Conservation (phyloP, 2,113 vertebrate species). For the Corythoichthys haematopterus region DNA sequence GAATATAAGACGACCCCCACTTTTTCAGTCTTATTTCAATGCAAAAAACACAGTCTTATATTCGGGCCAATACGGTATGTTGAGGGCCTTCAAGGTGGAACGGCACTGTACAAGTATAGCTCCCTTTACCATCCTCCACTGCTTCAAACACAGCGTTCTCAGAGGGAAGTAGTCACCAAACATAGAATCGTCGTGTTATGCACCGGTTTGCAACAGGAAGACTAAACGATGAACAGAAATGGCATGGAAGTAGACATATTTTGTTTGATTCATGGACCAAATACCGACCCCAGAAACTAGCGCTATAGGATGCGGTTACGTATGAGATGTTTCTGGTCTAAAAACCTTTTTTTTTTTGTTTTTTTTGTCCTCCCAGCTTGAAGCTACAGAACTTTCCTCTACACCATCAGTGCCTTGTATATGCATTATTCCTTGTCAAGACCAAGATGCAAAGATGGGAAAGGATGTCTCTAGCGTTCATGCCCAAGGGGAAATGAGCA, state of each 20-base stretch:
- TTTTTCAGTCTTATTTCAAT: too few species aligned
- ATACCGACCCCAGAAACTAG: background rate
- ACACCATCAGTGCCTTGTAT: conserved; percentile 33
- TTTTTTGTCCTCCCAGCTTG: conserved; percentile 12
- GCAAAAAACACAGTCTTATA: too few species aligned
- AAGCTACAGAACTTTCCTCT: conserved; percentile 26
- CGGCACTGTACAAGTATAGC: too few species aligned
- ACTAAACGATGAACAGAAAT: background rate
- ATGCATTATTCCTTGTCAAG: conserved; percentile 34
- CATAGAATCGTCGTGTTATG: background rate
- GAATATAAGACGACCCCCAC: too few species aligned
- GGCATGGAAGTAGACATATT: background rate
- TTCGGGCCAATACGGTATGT: too few species aligned
- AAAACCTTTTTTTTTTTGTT: background rate
- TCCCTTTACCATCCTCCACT: too few species aligned
- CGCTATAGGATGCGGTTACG: background rate
- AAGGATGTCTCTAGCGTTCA: conserved; percentile 10
- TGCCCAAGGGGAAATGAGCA: conserved; percentile 16
- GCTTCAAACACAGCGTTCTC: background rate
- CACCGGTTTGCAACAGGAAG: background rate
- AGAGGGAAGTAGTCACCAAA: background rate
- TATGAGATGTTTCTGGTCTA: background rate
- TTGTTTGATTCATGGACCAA: too few species aligned
- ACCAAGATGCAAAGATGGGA: conserved; percentile 12
- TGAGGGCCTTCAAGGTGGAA: too few species aligned